Evolutionary conservation across 2,888 invertebrate species (phyloP).

Genomic region (Junonia oenone): DNA sequence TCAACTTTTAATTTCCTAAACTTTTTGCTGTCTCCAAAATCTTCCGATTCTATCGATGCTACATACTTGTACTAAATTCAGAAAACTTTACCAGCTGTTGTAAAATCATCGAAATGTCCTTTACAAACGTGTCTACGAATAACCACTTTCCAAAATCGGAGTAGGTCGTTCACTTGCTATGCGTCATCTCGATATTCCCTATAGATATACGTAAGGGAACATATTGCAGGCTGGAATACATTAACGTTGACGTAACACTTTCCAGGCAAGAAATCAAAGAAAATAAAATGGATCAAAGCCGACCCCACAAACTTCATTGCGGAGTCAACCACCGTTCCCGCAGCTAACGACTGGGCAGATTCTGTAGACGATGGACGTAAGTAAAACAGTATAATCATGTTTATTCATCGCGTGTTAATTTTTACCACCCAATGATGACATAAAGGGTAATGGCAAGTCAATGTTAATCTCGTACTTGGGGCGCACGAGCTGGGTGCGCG

Average conservation of each 20-base stretch:
- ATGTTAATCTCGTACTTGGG: slow-evolving; percentile 88
- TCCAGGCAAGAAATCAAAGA: slow-evolving; percentile 91
- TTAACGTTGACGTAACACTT: slow-evolving; percentile 34
- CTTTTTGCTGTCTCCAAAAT: slow-evolving; percentile 20
- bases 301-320: slow-evolving; percentile 90
- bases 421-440: slow-evolving; percentile 65
- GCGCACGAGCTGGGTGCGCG: slow-evolving; percentile 82
- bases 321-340: slow-evolving; percentile 81
- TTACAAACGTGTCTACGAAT: slow-evolving; percentile 47
- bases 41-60: slow-evolving; percentile 24
- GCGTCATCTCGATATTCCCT: slow-evolving; percentile 64
- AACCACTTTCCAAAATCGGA: slow-evolving; percentile 68
- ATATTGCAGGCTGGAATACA: slow-evolving; percentile 28
- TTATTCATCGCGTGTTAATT: background rate
- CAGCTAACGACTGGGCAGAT: slow-evolving; percentile 87
- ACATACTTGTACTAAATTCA: background rate
- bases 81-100: background rate
- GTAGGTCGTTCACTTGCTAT: slow-evolving; percentile 68
- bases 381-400: slow-evolving; percentile 33
- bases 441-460: slow-evolving; percentile 77
- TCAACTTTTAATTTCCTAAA: slow-evolving; percentile 40
- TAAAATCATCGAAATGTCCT: slow-evolving; percentile 33
- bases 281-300: slow-evolving; percentile 90
- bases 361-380: slow-evolving; percentile 90
- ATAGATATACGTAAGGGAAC: slow-evolving; percentile 32